Percentiles rank a stretch among this genome's conserved stretches.
Conservation (phyloP, 2,113 vertebrate species). For the Clarias gariepinus region DNA sequence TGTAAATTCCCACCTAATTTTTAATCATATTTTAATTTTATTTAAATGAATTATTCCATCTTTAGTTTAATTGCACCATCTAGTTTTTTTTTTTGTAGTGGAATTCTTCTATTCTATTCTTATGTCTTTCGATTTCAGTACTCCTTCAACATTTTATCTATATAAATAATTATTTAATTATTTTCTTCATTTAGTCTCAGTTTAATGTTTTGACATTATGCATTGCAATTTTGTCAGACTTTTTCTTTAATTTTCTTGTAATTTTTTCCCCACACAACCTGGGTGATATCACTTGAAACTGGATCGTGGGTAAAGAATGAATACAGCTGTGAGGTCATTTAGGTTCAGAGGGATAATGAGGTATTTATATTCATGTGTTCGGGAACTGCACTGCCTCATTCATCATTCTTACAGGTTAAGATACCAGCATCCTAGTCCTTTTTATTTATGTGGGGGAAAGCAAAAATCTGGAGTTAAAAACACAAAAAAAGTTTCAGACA, state of each 20-base stretch:
- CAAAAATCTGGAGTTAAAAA: not conserved
- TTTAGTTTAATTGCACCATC: too few relatives aligned
- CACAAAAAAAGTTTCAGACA: not conserved
- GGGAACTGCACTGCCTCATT: constrained; percentile 8
- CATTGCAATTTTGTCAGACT: not conserved
- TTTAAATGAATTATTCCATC: too few relatives aligned
- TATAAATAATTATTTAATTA: too few relatives aligned
- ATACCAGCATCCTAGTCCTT: not conserved
- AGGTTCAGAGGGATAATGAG: constrained; percentile 11
- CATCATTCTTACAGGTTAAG: constrained; percentile 5
- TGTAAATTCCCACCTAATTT: too few relatives aligned
- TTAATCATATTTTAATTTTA: too few relatives aligned
- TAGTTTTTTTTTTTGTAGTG: too few relatives aligned
- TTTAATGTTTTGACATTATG: too few relatives aligned
- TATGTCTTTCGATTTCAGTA: too few relatives aligned
- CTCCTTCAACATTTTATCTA: too few relatives aligned
- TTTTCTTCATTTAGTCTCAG: too few relatives aligned
- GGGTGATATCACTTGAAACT: not conserved
- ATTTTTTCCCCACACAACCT: not conserved
- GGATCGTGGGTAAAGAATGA: not conserved
- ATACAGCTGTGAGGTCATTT: not conserved
- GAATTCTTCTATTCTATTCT: too few relatives aligned
- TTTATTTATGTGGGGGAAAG: not conserved
- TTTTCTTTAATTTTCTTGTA: not conserved
- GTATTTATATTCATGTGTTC: constrained; percentile 7